Base-by-base conservation (phyloP, 1,140 invertebrate genomes). In the Vanessa tameamea region DNA sequence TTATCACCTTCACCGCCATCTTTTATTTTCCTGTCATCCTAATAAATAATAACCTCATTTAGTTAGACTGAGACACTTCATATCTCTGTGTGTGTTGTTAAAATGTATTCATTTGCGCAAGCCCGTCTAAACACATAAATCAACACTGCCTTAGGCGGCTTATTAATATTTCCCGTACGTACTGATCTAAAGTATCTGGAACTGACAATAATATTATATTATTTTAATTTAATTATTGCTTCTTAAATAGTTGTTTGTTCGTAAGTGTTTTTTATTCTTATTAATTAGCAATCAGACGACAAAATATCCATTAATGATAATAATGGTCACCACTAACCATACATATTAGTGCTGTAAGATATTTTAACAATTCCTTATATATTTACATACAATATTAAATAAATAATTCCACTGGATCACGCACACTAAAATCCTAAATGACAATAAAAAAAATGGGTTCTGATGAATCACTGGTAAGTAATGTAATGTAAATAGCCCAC, bases 141-240 rank as follows among this genome's bases (percentile, higher is more conserved):
- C 88, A 91, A 90, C 86, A 88, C 75, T 82, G 87, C 82, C 86
- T 88, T 78, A 83, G 83, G 82, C 83, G 80, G 86, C 85, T 91
- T 90, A 91, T 91, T 91, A 91, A 90, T 91, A 89, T 90, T 88
- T 89, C 84, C 84, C 69, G 77, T 79, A 72, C 65, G 72, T 50
- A 50, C 6, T 55, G 79, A 82, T 71, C 47, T 77, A 84, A 50
- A 69, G 43, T 57, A 72, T 64, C 78, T 85, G 73, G 82, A 87
- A 82, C 64, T 78, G 83, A 59, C 73, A 69, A 53, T 14, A n/a
- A 3, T 31, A 31, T 31, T 31, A 31, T 31, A 31, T 31, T 31
- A 6, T 31, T 31, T 31, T 31, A 31, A 31, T 14, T 57, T 8
- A 47, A 31, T 63, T 20, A 53, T 47, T 20, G 16, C 16, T 64